A percentile compares a stretch with the other conserved stretches of the same genome.
Evolutionary conservation across 2,888 invertebrate species (phyloP).

Genomic region (Odontomyia ornata): DNA sequence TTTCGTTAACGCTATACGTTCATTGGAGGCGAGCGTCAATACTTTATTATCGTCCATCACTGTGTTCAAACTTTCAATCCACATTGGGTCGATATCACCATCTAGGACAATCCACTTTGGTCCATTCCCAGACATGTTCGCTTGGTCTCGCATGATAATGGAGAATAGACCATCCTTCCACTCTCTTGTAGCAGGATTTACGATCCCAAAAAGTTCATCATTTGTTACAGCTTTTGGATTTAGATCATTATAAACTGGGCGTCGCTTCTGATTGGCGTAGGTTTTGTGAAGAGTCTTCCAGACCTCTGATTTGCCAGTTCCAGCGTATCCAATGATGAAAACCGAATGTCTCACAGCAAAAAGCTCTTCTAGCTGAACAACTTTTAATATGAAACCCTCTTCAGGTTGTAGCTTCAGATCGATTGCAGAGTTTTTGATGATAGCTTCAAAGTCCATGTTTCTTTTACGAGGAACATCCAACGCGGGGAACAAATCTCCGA

Average conservation of each 20-base stretch:
- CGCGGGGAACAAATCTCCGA: slow-evolving; percentile 92
- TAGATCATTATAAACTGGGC: slow-evolving; percentile 88
- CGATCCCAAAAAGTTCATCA: slow-evolving; percentile 93
- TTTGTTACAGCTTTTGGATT: slow-evolving; percentile 97
- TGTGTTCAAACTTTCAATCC: slow-evolving; percentile 96
- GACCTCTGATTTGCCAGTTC: slow-evolving; percentile 91
- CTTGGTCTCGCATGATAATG: slow-evolving; percentile 91
- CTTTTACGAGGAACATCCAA: slow-evolving; percentile 90
- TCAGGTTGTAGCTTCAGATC: slow-evolving; percentile 91
- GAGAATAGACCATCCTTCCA: slow-evolving; percentile 94
- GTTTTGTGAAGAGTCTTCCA: slow-evolving; percentile 91
- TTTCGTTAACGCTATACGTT: slow-evolving; percentile 88
- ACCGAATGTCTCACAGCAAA: slow-evolving; percentile 95
- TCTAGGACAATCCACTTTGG: slow-evolving; percentile 96
- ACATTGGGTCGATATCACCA: slow-evolving; percentile 98
- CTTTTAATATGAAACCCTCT: slow-evolving; percentile 85
- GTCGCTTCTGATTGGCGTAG: slow-evolving; percentile 81
- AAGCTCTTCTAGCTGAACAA: slow-evolving; percentile 90
- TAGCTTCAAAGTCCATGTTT: slow-evolving; percentile 83
- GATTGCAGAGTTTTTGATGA: slow-evolving; percentile 77
- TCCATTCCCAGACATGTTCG: slow-evolving; percentile 84
- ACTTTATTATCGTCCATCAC: slow-evolving; percentile 98
- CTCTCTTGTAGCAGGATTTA: slow-evolving; percentile 91
- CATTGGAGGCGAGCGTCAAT: slow-evolving; percentile 91
- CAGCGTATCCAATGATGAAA: slow-evolving; percentile 84